Evolutionary conservation across 2,797 vertebrate species (phyloP), one percentile per base, ranked within the genome.

Genomic region (Carcharodon carcharias): DNA sequence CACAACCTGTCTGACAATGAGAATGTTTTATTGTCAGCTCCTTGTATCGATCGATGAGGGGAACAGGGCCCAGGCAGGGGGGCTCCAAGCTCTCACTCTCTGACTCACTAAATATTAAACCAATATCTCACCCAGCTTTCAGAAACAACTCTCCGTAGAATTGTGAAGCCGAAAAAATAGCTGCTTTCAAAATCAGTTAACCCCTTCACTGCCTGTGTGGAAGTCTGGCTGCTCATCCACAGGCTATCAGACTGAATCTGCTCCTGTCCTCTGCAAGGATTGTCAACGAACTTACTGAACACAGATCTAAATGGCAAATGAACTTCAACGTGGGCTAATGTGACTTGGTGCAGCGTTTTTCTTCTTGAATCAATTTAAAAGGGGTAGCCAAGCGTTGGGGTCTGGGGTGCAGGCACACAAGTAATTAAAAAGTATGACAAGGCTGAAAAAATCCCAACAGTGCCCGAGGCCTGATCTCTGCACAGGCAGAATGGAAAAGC

Each of bases 1-100:
- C 99, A 98, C 98, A 98, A 98, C 98, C 98, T 98, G 99, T 98
- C 98, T 99, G 98, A 99, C 98, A 99, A 98, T 98, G 98, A 98
- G 98, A 99, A 99, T 99, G 98, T 98, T 99, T 99, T 99, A 99
- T 99, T 99, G 98, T 91, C 88, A 89, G 87, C 98, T 98, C 98
- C 97, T 98, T 12, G 98, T 98, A 98, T 98, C 98, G 98, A 99
- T 98, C 98, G 98, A 98, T 98, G 98, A 98, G 98, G 98, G 98
- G 97, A 97, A 97, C 96, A 96, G 97, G 98, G 98, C 98, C 97
- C 97, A 96, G 97, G 97, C 98, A 98, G 98, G 98, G 98, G 98
- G 97, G 98, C 97, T 97, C 97, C 85, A 40, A 18, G 12, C 54
- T 58, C 87, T 14, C 87, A 16, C 28, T 35, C 56, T 58, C 88